Percentiles rank a stretch among this genome's conserved stretches.
phyloP scores from a whole-genome alignment of 2,797 vertebrate genomes.

The Channa striata region DNA sequence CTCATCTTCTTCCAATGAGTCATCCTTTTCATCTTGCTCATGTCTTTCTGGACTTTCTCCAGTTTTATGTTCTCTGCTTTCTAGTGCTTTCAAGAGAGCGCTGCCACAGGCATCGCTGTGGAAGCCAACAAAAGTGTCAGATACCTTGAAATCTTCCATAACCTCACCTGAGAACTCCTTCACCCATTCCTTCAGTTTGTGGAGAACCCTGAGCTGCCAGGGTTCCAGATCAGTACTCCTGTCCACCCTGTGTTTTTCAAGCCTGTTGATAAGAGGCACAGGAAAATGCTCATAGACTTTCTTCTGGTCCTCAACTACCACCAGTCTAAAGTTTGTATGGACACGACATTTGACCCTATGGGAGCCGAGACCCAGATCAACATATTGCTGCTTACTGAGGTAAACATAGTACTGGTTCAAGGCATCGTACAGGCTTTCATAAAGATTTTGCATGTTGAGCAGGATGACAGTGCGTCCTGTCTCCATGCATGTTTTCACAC shows the following conservation, averaged over 20 bases:
- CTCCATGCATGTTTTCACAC: conserved; percentile 88
- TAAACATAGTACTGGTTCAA: conserved; percentile 88
- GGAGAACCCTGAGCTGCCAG: conserved; percentile 73
- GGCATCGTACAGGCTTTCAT: conserved; percentile 87
- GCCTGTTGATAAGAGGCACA: conserved; percentile 85
- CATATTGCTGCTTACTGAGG: conserved; percentile 84
- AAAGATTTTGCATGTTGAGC: conserved; percentile 87
- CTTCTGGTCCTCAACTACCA: conserved; percentile 86
- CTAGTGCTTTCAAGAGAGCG: conserved; percentile 78
- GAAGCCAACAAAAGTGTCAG: conserved; percentile 84
- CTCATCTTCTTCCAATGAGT: conserved; percentile 18
- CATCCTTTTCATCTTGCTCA: conserved; percentile 9
- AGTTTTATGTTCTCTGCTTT: conserved; percentile 23
- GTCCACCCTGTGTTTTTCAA: conserved; percentile 87
- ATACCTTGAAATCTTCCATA: conserved; percentile 57
- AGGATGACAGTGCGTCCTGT: conserved; percentile 85
- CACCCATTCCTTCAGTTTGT: conserved; percentile 79
- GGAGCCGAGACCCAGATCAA: conserved; percentile 87
- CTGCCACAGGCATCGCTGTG: conserved; percentile 82
- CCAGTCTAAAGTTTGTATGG: conserved; percentile 81
- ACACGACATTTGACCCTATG: conserved; percentile 88
- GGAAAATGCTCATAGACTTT: conserved; percentile 86
- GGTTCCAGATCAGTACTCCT: conserved; percentile 80
- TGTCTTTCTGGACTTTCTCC: background rate
- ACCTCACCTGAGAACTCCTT: conserved; percentile 53